A percentile compares a stretch with the other conserved stretches of the same genome.
Evolutionary conservation across 2,113 vertebrate species (phyloP).

Genomic region (Nesogale talazaci): DNA sequence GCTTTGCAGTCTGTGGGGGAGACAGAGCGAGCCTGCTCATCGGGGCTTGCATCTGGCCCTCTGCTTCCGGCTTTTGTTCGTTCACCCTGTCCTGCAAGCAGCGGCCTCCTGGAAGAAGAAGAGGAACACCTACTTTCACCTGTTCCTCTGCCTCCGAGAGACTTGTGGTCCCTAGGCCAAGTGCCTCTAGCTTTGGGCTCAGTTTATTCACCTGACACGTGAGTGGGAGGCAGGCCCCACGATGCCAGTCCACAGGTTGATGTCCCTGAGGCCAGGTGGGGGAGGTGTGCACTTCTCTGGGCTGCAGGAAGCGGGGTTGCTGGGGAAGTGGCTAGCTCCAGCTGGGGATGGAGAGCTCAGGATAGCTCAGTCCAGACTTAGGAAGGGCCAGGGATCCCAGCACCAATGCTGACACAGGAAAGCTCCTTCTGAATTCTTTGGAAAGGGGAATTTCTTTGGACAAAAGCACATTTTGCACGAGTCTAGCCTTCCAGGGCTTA

Average conservation of each 20-base stretch:
- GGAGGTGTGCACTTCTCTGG: background rate
- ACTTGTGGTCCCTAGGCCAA: background rate
- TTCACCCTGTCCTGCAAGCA: background rate
- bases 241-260: background rate
- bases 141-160: background rate
- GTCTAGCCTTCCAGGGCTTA: background rate
- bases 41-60: background rate
- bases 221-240: background rate
- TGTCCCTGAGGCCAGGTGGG: background rate
- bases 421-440: background rate
- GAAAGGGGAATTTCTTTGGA: background rate
- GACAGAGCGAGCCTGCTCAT: background rate
- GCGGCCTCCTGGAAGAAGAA: background rate
- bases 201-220: background rate
- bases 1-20: too few relatives aligned
- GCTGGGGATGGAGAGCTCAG: background rate
- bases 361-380: fast-evolving
- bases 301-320: background rate
- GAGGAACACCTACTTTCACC: background rate
- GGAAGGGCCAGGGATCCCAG: background rate
- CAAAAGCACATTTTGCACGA: background rate
- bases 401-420: fast-evolving
- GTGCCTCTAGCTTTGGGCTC: background rate
- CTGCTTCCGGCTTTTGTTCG: background rate
- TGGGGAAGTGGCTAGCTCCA: background rate